Evolutionary conservation across 2,113 vertebrate genomes (phyloP).

Genomic region (Chrysochloris asiatica): DNA sequence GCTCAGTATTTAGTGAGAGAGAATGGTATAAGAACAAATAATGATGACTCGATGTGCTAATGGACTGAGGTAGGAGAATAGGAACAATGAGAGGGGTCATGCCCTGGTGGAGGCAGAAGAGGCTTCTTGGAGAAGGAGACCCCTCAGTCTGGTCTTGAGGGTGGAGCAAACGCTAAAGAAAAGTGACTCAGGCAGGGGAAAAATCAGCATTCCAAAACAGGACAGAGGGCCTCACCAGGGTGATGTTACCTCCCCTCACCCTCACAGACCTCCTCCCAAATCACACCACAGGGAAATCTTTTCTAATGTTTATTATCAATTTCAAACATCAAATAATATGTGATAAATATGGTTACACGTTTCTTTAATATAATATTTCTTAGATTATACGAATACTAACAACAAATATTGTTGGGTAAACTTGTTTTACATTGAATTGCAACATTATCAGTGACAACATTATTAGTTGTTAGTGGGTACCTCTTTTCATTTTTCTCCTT

Average conservation of each 20-base stretch:
- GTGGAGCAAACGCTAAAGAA: too few species aligned
- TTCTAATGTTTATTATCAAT: too few species aligned
- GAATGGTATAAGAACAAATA: not conserved
- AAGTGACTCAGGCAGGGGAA: too few species aligned
- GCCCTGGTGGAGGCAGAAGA: not conserved
- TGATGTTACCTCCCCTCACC: too few species aligned
- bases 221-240: not conserved
- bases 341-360: not conserved
- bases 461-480: too few species aligned
- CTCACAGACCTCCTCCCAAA: too few species aligned
- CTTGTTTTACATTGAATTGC: not conserved
- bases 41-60: too few species aligned
- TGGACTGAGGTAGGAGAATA: too few species aligned
- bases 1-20: not conserved
- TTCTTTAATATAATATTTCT: not conserved
- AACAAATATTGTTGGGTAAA: not conserved
- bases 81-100: too few species aligned
- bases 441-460: too few species aligned
- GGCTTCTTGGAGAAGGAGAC: not conserved
- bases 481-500: not conserved
- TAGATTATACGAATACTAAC: not conserved
- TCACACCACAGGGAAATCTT: not conserved
- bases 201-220: not conserved
- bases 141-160: not conserved
- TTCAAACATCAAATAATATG: not conserved